Evolutionary conservation across 37 sponge, comb jelly and placozoan genomes (phyloP).

Genomic region (Ephydatia muelleri): DNA sequence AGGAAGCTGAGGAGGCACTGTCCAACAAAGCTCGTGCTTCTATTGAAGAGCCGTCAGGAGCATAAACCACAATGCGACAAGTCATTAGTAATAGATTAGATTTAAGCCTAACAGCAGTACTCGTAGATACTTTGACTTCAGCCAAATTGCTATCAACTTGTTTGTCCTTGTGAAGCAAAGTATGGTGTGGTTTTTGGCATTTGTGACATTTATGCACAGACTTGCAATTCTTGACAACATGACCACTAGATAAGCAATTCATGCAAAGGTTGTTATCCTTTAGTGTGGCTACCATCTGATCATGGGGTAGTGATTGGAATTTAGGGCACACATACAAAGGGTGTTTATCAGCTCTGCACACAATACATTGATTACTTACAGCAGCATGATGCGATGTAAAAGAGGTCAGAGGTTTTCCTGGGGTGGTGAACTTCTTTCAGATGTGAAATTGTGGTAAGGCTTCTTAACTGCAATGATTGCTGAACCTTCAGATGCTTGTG

Average conservation of each 20-base stretch:
- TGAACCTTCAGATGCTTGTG: conserved; percentile 45
- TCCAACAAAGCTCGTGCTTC: conserved; percentile 57
- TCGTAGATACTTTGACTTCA: conserved; percentile 3
- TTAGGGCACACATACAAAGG: conserved; percentile 43
- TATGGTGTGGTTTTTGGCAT: conserved; percentile 58
- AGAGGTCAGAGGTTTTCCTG: conserved; percentile 18
- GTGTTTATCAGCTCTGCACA: conserved; percentile 46
- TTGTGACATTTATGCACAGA: conserved; percentile 39
- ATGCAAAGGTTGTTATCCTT: conserved; percentile 28
- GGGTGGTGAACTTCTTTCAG: conserved; percentile 7
- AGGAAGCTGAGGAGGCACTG: conserved; percentile 39
- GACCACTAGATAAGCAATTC: conserved; percentile 33
- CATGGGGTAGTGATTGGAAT: conserved; percentile 39
- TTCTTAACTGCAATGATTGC: conserved; percentile 2
- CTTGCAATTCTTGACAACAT: conserved; percentile 40
- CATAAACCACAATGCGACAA: conserved; percentile 21
- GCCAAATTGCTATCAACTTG: background rate
- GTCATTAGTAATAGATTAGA: conserved; percentile 46
- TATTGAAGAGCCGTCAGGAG: conserved; percentile 53
- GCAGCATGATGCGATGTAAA: background rate
- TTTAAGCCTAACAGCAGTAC: conserved; percentile 13
- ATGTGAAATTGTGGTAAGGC: background rate
- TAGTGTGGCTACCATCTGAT: conserved; percentile 26
- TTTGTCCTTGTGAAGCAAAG: conserved; percentile 34
- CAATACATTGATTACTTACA: background rate